phyloP scores from a whole-genome alignment of 2,888 invertebrate genomes.

The Drosophila birchii region DNA sequence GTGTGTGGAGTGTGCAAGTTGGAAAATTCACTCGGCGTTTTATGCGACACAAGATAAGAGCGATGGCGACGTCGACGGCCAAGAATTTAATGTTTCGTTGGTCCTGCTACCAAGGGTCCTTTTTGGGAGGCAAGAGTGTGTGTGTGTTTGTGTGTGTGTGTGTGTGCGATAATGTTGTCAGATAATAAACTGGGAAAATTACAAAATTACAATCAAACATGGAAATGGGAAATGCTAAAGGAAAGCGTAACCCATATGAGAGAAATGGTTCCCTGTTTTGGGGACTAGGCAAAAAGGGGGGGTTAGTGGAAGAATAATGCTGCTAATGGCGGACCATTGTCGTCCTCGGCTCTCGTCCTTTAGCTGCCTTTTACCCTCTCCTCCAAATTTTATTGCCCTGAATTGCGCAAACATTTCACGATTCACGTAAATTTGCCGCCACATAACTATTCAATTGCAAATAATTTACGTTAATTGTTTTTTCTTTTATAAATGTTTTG shows the following conservation, averaged over 20 bases:
- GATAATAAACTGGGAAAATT: conserved; percentile 80
- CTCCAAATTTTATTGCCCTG: conserved; percentile 49
- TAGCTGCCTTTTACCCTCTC: background rate
- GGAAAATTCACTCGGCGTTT: conserved; percentile 53
- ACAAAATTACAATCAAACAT: conserved; percentile 77
- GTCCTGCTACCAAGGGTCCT: conserved; percentile 30
- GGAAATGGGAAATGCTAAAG: conserved; percentile 4
- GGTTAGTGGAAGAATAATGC: conserved; percentile 38
- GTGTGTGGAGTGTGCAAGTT: conserved; percentile 17
- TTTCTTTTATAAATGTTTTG: conserved; percentile 4
- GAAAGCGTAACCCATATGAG: conserved; percentile 24
- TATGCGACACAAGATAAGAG: conserved; percentile 77
- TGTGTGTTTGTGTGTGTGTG: conserved; percentile 37
- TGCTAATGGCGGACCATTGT: conserved; percentile 77
- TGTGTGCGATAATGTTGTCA: conserved; percentile 78
- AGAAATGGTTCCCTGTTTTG: background rate
- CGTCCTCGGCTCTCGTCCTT: conserved; percentile 21
- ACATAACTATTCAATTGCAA: conserved; percentile 81
- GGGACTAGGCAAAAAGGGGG: background rate
- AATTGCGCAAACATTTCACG: conserved; percentile 32
- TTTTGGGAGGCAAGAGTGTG: background rate
- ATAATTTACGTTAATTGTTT: conserved; percentile 81
- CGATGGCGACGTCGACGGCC: conserved; percentile 73
- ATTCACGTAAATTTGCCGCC: conserved; percentile 72
- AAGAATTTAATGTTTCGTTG: conserved; percentile 64